Base-by-base conservation (phyloP, 2,888 invertebrate genomes). In the Drosophila nr. fundita region DNA sequence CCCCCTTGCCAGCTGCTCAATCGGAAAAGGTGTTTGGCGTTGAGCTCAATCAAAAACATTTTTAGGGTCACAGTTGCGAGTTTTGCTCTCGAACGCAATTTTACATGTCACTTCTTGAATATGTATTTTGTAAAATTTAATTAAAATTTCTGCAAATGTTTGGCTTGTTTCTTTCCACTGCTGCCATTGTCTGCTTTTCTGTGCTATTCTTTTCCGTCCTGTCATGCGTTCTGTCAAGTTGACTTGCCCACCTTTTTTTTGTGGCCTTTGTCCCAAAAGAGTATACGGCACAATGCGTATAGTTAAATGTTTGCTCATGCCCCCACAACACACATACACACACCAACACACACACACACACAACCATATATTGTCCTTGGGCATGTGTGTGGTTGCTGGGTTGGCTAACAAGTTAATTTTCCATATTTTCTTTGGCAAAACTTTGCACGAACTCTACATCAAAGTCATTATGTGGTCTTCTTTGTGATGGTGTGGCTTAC, bases 341-440 rank as follows among this genome's bases (percentile, higher is more conserved):
- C 57, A n/a, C n/a, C n/a, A n/a, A n/a, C n/a, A n/a, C n/a, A 67
- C 36, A 45, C 49, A 52, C 15, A 54, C 24, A 48, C 34, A 36
- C 30, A 59, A 55, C n/a, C 57, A 76, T 80, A 64, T 80, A 66
- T 52, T 76, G 48, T 68, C 42, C 34, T 57, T 75, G 58, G 63
- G 57, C 64, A 69, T 79, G 80, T 82, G 73, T 79, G 76, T 38
- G 82, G 67, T 71, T 71, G 63, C 65, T 60, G 75, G 75, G 38
- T 72, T 58, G 90, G 90, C 77, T 78, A 87, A 90, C 87, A 87
- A 87, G 87, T 87, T 87, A 90, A 90, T 87, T 87, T 87, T 84
- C 82, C 89, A 86, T 86, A 86, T 87, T 87, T 87, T 87, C 87
- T 87, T 87, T 90, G 70, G 63, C 34, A 73, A 88, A 87, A 85